phyloP scores from a whole-genome alignment of 2,888 invertebrate genomes.

The Nemurella pictetii region DNA sequence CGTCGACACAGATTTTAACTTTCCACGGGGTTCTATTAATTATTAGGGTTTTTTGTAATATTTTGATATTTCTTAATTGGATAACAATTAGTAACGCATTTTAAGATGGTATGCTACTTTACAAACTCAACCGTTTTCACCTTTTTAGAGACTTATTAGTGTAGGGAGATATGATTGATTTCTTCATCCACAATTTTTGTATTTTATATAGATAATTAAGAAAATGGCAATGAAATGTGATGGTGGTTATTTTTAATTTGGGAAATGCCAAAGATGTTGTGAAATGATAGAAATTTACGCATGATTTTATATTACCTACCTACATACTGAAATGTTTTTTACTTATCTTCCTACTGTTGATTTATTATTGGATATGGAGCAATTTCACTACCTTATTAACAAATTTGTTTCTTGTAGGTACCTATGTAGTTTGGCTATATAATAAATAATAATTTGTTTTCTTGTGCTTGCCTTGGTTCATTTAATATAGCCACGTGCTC shows the following conservation, averaged over 20 bases:
- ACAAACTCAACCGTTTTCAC: neutral
- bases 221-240: neutral
- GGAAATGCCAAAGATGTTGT: constrained; percentile 29
- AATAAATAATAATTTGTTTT: neutral
- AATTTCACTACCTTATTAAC: constrained; percentile 13
- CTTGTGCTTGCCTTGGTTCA: constrained; percentile 13
- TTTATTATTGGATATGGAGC: constrained; percentile 18
- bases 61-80: neutral
- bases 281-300: constrained; percentile 16
- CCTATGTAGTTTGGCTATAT: neutral
- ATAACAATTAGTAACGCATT: neutral
- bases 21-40: neutral
- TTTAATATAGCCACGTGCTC: neutral
- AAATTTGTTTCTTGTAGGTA: neutral
- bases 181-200: neutral
- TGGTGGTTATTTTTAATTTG: constrained; percentile 22
- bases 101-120: neutral
- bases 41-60: neutral
- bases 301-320: constrained; percentile 21
- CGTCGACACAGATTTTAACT: neutral
- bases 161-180: neutral
- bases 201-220: neutral
- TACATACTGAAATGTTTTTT: neutral
- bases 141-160: neutral
- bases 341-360: neutral